Base-by-base conservation (phyloP, 2,113 vertebrate species). In the Gobius niger region DNA sequence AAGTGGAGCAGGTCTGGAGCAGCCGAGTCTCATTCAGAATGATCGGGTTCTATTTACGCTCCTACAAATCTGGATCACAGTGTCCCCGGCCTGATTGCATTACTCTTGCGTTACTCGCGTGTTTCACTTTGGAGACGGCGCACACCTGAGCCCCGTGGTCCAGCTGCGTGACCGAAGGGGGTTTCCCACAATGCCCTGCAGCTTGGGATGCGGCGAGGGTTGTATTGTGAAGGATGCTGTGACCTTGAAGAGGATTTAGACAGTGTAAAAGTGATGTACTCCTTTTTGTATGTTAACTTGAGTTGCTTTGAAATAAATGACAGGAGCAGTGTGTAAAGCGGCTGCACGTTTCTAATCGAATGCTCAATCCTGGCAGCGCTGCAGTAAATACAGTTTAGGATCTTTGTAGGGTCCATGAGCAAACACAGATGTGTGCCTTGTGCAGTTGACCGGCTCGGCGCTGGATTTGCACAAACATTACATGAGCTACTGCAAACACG, bases 141-240 rank as follows among this genome's bases (percentile, higher is more conserved):
- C 66, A 61, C 63, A 73, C 63, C 46, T 59, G 53, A 53, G 54
- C 61, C 46, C 52, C 9, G 40, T n/a, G 49, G 49, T 75, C 51
- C 68, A 70, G 66, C 66, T 84, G 82, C 61, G 52, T 52, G 49
- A 51, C 14, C 15, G 14, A 51, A 7, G 15, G 15, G 49, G 49
- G 24, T 19, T 47, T 42, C 47, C 62, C 42, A 47, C 11, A 65
- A 12, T 47, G 19, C n/a, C 51, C 63, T 60, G 47, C 5, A 49
- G 63, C n/a, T 34, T 34, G 24, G 24, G 24, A 34, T 4, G 24
- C 24, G 24, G 24, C 24, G 24, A 34, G 24, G 24, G 24, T 34
- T 34, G 24, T 34, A 4, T 34, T 34, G 24, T 34, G 24, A 34
- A 34, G 24, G 24, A 34, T 34, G 3, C 24, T 3, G 24, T 24